Conservation (phyloP, 2,113 vertebrate genomes). For the Oryzias javanicus region DNA sequence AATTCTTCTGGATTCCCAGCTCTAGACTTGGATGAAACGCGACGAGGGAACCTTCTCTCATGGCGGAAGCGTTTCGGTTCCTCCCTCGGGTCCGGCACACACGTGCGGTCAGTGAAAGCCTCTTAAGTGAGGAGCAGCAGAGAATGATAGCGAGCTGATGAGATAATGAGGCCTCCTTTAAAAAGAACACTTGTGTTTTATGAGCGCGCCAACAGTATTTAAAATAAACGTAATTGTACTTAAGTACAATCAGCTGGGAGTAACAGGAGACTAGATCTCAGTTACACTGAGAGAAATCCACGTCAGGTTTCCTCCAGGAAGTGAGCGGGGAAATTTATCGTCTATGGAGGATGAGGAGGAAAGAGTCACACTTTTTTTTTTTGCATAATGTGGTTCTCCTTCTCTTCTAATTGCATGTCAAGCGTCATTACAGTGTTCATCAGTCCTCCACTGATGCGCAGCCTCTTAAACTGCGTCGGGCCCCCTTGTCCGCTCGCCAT, state of each 20-base stretch:
- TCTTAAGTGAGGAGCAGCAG: conserved; percentile 22
- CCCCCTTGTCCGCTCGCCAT: conserved; percentile 65
- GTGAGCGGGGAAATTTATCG: background rate
- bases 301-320: too few relatives aligned
- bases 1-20: too few relatives aligned
- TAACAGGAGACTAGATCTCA: conserved; percentile 21
- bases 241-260: conserved; percentile 72
- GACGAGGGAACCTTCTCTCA: conserved; percentile 25
- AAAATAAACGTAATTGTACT: conserved; percentile 68
- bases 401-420: conserved; percentile 32
- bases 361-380: background rate
- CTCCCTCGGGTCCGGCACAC: conserved; percentile 9
- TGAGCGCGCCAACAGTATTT: conserved; percentile 63
- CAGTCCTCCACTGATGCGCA: conserved; percentile 50
- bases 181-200: conserved; percentile 67
- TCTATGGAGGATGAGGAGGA: background rate
- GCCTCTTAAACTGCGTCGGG: conserved; percentile 49
- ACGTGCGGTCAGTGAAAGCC: conserved; percentile 42
- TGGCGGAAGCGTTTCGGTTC: conserved; percentile 23
- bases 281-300: conserved; percentile 1
- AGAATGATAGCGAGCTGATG: conserved; percentile 62
- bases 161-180: conserved; percentile 64
- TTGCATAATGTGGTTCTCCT: background rate
- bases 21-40: conserved; percentile 9
- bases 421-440: conserved; percentile 54